These are phyloP conservation scores for Drosophila parthenogenetica DNA, from an alignment of 2,888 invertebrate species.

Conservation along the genomic window DNA sequence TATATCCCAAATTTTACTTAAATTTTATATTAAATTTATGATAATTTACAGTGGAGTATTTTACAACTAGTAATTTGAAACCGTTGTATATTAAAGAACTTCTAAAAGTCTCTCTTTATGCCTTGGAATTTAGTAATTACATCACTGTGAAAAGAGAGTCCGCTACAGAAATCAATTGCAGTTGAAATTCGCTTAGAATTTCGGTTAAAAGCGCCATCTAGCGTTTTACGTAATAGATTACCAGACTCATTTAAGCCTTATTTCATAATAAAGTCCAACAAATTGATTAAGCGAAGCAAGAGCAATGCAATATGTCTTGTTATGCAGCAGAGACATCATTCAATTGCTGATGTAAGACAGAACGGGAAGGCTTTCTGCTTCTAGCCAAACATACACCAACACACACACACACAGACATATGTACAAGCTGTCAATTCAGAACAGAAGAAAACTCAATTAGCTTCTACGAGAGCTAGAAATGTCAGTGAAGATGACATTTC, in stretches of 20 bases:
- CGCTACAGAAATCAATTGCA: no score
- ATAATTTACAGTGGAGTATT: no score
- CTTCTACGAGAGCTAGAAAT: slow-evolving; percentile 37
- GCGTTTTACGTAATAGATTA: not conserved
- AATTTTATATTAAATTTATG: no score
- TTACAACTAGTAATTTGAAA: no score
- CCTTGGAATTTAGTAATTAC: not conserved
- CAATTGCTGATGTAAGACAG: slow-evolving; percentile 31
- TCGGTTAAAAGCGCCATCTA: not conserved
- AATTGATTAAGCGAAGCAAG: slow-evolving; percentile 12
- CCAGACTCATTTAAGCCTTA: not conserved
- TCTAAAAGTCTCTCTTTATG: not conserved
- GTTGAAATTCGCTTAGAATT: not conserved
- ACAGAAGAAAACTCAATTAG: slow-evolving; percentile 59
- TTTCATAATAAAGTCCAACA: not conserved
- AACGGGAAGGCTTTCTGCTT: not conserved
- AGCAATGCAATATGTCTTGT: slow-evolving; percentile 12
- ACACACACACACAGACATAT: slow-evolving; percentile 1
- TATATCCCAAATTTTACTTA: no score
- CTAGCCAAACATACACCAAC: slow-evolving; percentile 1
- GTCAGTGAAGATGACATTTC: slow-evolving; percentile 57
- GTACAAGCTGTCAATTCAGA: slow-evolving; percentile 35
- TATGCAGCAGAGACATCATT: slow-evolving; percentile 37
- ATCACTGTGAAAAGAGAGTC: no score
- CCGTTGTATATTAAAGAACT: no score